phyloP scores from a whole-genome alignment of 2,888 invertebrate genomes.

The Tetropium fuscum region DNA sequence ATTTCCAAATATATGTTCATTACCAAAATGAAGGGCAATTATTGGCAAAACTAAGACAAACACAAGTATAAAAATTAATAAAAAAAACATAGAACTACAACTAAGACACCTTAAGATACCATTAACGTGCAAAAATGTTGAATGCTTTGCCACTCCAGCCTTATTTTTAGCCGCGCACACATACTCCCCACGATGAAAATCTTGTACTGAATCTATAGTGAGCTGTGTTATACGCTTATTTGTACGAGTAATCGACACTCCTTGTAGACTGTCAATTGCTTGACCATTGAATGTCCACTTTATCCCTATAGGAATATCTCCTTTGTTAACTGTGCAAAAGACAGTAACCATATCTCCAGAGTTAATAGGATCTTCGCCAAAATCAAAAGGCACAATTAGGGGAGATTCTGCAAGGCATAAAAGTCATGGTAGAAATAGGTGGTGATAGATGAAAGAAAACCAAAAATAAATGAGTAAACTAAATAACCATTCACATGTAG shows the following conservation, averaged over 20 bases:
- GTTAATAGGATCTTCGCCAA: constrained; percentile 68
- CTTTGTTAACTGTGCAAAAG: constrained; percentile 74
- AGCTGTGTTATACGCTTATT: constrained; percentile 68
- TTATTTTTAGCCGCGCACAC: constrained; percentile 68
- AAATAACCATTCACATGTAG: constrained; percentile 79
- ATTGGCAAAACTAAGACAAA: constrained; percentile 71
- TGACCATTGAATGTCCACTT: constrained; percentile 63
- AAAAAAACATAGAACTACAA: constrained; percentile 64
- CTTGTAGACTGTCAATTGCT: constrained; percentile 58
- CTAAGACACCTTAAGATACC: constrained; percentile 60
- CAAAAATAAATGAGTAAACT: constrained; percentile 43
- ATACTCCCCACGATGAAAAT: constrained; percentile 69
- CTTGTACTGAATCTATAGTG: constrained; percentile 68
- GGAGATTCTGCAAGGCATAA: constrained; percentile 54
- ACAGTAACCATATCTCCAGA: constrained; percentile 75
- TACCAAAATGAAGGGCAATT: constrained; percentile 67
- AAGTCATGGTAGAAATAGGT: constrained; percentile 34
- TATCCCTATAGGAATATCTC: constrained; percentile 72
- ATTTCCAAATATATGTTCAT: no score
- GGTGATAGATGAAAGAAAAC: constrained; percentile 48
- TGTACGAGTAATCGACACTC: constrained; percentile 64
- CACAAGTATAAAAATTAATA: constrained; percentile 50
- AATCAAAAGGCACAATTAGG: constrained; percentile 67
- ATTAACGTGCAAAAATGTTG: constrained; percentile 68
- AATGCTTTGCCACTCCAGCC: constrained; percentile 68